Conservation (phyloP, 2,113 vertebrate species). For the Daphoenositta chrysoptera region DNA sequence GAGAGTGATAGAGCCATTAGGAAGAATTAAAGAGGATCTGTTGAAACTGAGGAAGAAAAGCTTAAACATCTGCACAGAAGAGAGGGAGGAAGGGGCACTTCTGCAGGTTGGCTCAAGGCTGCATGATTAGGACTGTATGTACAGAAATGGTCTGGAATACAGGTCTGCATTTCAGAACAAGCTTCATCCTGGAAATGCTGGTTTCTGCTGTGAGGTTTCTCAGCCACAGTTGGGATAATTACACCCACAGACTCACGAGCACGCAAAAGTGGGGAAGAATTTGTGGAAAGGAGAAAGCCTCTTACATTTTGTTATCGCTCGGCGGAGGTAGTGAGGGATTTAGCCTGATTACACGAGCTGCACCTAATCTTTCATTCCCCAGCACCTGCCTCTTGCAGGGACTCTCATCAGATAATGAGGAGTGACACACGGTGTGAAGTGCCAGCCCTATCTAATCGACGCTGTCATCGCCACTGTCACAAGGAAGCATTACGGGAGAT, state of each 20-base stretch:
- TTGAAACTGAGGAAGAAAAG: constrained; percentile 9
- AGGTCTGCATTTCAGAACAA: constrained; percentile 29
- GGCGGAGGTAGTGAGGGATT: background rate
- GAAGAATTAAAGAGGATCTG: background rate
- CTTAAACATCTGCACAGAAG: background rate
- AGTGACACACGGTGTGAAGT: constrained; percentile 16
- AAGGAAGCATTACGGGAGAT: constrained; percentile 8
- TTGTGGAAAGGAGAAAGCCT: background rate
- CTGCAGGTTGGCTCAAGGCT: background rate
- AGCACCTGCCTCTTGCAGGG: constrained; percentile 22
- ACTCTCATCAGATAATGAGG: background rate
- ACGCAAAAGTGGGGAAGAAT: background rate
- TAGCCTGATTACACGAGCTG: constrained; percentile 6
- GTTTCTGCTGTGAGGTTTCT: background rate
- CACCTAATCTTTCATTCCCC: constrained; percentile 30
- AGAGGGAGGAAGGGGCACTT: background rate
- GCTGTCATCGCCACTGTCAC: constrained; percentile 24
- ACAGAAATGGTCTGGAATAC: constrained; percentile 17
- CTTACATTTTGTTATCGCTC: background rate
- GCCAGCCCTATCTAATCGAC: constrained; percentile 25
- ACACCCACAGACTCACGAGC: background rate
- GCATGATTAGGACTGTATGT: background rate
- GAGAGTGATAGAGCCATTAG: background rate
- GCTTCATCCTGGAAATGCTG: constrained; percentile 34
- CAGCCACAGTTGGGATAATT: constrained; percentile 34